Evolutionary conservation across 2,797 vertebrate species (phyloP).

Genomic region (Percopsis omiscomaycus): DNA sequence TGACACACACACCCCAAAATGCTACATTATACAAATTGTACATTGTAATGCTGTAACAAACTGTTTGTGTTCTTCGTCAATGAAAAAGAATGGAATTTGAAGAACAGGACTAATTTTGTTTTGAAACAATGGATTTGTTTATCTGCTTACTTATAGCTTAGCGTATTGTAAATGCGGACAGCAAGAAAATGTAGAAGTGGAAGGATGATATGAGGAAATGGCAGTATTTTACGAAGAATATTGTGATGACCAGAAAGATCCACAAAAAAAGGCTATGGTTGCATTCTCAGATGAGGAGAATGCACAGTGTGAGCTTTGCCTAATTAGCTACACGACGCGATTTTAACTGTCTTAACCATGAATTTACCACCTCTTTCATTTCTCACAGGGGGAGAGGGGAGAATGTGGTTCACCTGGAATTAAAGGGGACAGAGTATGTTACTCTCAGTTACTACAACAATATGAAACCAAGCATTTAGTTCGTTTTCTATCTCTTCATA

Average conservation of each 20-base stretch:
- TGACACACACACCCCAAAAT: no score
- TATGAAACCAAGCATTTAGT: not conserved
- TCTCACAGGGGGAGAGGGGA: constrained; percentile 85
- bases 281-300: no score
- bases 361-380: not conserved
- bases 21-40: not conserved
- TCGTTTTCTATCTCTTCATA: not conserved
- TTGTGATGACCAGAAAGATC: no score
- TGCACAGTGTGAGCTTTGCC: no score
- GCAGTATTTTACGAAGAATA: no score
- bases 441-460: not conserved
- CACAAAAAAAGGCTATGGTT: no score
- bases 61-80: not conserved
- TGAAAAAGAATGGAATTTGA: constrained; percentile 6
- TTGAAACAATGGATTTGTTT: not conserved
- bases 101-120: not conserved
- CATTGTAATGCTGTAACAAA: constrained; percentile 2
- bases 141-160: no score
- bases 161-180: no score
- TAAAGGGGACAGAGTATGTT: constrained; percentile 86
- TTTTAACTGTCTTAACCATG: no score
- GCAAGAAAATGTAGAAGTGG: no score
- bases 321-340: no score
- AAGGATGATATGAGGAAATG: no score
- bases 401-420: constrained; percentile 88